Percentiles rank a stretch among this genome's conserved stretches.
Evolutionary conservation across 2,797 vertebrate genomes (phyloP).

Genomic region (Diplodus puntazzo): DNA sequence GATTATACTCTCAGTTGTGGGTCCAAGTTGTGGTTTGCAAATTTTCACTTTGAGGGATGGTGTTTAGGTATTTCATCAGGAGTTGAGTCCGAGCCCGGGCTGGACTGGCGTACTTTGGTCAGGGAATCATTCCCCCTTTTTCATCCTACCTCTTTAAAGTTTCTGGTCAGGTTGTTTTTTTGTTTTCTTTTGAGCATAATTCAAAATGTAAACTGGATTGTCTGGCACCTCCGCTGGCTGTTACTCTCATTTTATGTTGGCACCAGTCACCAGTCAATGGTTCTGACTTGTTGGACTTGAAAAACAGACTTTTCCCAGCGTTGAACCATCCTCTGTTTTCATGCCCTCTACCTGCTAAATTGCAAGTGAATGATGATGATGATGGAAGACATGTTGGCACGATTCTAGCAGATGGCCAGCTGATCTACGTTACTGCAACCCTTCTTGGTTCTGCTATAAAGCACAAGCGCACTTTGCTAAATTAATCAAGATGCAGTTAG

Average conservation of each 20-base stretch:
- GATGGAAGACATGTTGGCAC: slow-evolving; percentile 18
- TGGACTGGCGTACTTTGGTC: not conserved
- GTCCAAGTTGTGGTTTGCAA: slow-evolving; percentile 43
- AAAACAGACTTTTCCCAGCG: slow-evolving; percentile 5
- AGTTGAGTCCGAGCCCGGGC: slow-evolving; percentile 15
- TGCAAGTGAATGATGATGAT: not conserved
- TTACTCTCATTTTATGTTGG: not conserved
- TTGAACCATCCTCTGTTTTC: not conserved
- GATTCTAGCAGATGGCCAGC: slow-evolving; percentile 42
- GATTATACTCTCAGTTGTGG: slow-evolving; percentile 33
- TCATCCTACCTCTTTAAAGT: slow-evolving; percentile 15
- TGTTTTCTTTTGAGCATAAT: not conserved
- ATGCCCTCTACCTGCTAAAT: slow-evolving; percentile 19
- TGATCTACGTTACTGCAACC: slow-evolving; percentile 33
- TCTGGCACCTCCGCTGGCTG: slow-evolving; percentile 24
- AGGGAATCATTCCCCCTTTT: slow-evolving; percentile 23
- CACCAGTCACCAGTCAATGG: not conserved
- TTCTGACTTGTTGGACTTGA: slow-evolving; percentile 12
- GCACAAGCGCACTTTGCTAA: slow-evolving; percentile 27
- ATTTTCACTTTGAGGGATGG: slow-evolving; percentile 29
- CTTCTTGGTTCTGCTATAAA: slow-evolving; percentile 28
- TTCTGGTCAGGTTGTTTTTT: not conserved
- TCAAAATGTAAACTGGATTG: not conserved
- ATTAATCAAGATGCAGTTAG: slow-evolving; percentile 53
- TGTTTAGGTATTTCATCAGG: slow-evolving; percentile 51